These are phyloP conservation scores for Actinostola sp. DNA, from an alignment of 92 coral and sea anemone species.

Conservation along the genomic window DNA sequence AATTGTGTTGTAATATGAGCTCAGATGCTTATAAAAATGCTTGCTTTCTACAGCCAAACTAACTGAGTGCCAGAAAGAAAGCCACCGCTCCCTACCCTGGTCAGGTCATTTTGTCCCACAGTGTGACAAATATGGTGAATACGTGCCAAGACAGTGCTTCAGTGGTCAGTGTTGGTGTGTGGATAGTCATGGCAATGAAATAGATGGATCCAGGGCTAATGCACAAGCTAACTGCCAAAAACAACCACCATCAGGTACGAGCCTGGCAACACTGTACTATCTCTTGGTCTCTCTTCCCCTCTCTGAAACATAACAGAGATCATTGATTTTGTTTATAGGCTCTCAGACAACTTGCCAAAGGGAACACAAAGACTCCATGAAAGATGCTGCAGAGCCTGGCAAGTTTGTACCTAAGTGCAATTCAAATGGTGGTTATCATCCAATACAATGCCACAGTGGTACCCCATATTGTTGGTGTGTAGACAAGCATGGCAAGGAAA, in stretches of 20 bases:
- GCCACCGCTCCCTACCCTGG: conserved; percentile 77
- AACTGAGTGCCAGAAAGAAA: conserved; percentile 71
- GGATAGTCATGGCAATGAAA: conserved; percentile 77
- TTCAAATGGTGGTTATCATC: conserved; percentile 66
- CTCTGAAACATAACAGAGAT: no score
- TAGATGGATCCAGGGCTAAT: conserved; percentile 59
- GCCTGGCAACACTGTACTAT: no score
- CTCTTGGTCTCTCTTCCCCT: no score
- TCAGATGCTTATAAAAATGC: not conserved
- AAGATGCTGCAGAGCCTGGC: conserved; percentile 40
- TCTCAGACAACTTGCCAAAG: conserved; percentile 41
- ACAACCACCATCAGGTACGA: conserved; percentile 68
- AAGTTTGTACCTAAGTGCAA: conserved; percentile 67
- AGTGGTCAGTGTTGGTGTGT: conserved; percentile 92
- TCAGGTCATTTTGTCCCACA: conserved; percentile 76
- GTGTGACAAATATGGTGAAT: conserved; percentile 69
- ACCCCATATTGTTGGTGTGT: conserved; percentile 93
- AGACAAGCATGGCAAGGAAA: conserved; percentile 82
- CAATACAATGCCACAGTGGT: conserved; percentile 76
- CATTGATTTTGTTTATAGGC: conserved; percentile 29
- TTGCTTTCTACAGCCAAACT: conserved; percentile 43
- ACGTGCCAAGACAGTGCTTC: conserved; percentile 66
- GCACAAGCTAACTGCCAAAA: conserved; percentile 65
- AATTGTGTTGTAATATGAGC: no score
- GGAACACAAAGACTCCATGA: conserved; percentile 36